These are phyloP conservation scores for Sussaba pulchella DNA, from an alignment of 2,888 invertebrate genomes.

Conservation along the genomic window DNA sequence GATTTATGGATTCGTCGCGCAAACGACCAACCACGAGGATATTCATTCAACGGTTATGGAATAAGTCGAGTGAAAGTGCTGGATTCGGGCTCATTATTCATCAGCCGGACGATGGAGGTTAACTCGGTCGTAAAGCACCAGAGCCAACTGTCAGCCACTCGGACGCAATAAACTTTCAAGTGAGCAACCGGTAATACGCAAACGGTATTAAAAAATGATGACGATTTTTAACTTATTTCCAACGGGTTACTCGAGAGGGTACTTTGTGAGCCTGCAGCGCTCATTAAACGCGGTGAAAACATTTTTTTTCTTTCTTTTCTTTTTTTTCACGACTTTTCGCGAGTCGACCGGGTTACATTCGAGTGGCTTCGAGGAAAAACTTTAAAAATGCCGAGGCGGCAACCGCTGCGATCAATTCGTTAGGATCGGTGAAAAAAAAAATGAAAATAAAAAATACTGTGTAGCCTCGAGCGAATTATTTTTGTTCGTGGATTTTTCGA, in stretches of 20 bases:
- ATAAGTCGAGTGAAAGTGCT: slow-evolving; percentile 16
- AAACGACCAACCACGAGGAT: not conserved
- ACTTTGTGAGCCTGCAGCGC: slow-evolving; percentile 16
- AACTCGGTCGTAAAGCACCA: slow-evolving; percentile 21
- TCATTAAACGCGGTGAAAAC: slow-evolving; percentile 26
- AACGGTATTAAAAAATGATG: slow-evolving; percentile 9
- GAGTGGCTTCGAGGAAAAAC: not conserved
- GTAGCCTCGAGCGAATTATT: not conserved
- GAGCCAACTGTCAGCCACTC: slow-evolving; percentile 17
- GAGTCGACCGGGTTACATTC: slow-evolving; percentile 2
- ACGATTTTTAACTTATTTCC: slow-evolving; percentile 27
- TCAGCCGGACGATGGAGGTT: slow-evolving; percentile 4
- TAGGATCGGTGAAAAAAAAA: not conserved
- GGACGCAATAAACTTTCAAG: slow-evolving; percentile 13
- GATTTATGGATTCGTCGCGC: not conserved
- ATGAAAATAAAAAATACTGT: not conserved
- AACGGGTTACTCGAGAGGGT: slow-evolving; percentile 22
- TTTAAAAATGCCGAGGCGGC: not conserved
- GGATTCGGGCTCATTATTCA: slow-evolving; percentile 19
- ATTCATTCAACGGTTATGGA: slow-evolving; percentile 6
- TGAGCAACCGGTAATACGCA: not conserved
- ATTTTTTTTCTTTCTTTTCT: not conserved
- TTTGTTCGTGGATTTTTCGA: too few species aligned
- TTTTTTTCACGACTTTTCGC: not conserved
- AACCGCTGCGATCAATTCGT: not conserved